A percentile compares a stretch with the other conserved stretches of the same genome.
Evolutionary conservation across 2,888 invertebrate species (phyloP).

Genomic region (Xanthia togata): DNA sequence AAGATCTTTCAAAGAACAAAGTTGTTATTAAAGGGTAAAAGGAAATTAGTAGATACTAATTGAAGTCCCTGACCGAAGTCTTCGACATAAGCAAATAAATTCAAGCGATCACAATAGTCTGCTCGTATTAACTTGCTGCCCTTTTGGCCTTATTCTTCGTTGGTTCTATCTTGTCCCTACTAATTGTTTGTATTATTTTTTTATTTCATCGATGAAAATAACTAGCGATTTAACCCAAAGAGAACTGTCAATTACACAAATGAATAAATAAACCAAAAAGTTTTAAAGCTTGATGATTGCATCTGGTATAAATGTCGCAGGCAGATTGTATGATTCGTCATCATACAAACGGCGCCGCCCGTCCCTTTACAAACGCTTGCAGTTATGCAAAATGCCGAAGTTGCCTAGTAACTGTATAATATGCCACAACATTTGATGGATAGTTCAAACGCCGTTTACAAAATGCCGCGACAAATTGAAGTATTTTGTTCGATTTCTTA

Average conservation of each 20-base stretch:
- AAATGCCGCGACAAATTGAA: too few relatives aligned
- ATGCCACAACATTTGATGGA: too few relatives aligned
- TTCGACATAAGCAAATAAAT: constrained; percentile 1
- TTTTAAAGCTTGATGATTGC: neutral
- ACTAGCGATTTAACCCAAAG: neutral
- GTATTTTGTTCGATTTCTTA: too few relatives aligned
- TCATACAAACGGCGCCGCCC: too few relatives aligned
- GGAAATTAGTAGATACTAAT: constrained; percentile 2
- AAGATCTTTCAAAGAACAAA: neutral
- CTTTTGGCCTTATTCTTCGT: neutral
- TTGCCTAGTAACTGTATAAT: too few relatives aligned
- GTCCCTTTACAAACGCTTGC: too few relatives aligned
- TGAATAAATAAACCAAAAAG: neutral
- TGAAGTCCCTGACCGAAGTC: neutral
- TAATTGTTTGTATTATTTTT: constrained; percentile 24
- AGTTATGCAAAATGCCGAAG: too few relatives aligned
- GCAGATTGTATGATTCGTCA: too few relatives aligned
- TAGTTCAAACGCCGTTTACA: too few relatives aligned
- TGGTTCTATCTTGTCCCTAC: neutral
- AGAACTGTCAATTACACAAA: neutral
- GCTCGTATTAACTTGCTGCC: constrained; percentile 4
- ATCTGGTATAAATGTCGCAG: too few relatives aligned
- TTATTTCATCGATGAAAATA: neutral
- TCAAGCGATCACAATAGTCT: constrained; percentile 17
- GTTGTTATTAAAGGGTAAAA: neutral